phyloP scores from a whole-genome alignment of 1,140 invertebrate genomes.

The Berghia stephanieae region DNA sequence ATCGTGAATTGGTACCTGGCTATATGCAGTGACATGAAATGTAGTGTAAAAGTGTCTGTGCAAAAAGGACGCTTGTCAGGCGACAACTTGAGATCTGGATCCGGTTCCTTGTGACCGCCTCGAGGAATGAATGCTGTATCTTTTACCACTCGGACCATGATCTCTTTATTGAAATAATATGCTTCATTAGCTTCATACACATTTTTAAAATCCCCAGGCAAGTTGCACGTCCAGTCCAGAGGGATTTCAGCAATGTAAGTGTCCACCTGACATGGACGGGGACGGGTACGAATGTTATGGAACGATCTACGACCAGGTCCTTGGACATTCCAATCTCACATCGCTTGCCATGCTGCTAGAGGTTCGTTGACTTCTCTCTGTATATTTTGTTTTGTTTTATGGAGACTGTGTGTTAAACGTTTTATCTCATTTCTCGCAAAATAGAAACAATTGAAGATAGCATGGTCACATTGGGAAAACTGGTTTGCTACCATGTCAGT shows the following conservation, averaged over 20 bases:
- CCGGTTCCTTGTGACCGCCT: no score
- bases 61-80: no score
- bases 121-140: no score
- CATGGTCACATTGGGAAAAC: no score
- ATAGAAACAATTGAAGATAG: no score
- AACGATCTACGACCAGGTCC: constrained; percentile 40
- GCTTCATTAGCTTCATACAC: neutral
- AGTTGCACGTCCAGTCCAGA: neutral
- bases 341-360: constrained; percentile 35
- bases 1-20: no score
- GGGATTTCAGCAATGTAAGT: constrained; percentile 42
- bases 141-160: neutral
- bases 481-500: no score
- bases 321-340: constrained; percentile 36
- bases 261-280: constrained; percentile 36
- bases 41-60: no score
- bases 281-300: constrained; percentile 44
- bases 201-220: neutral
- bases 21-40: no score
- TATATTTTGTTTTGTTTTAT: neutral
- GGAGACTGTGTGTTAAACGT: no score
- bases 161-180: neutral
- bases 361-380: constrained; percentile 30
- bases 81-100: no score
- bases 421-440: no score